These are phyloP conservation scores for Brassicogethes aeneus DNA, from an alignment of 2,888 invertebrate species.

Conservation along the genomic window DNA sequence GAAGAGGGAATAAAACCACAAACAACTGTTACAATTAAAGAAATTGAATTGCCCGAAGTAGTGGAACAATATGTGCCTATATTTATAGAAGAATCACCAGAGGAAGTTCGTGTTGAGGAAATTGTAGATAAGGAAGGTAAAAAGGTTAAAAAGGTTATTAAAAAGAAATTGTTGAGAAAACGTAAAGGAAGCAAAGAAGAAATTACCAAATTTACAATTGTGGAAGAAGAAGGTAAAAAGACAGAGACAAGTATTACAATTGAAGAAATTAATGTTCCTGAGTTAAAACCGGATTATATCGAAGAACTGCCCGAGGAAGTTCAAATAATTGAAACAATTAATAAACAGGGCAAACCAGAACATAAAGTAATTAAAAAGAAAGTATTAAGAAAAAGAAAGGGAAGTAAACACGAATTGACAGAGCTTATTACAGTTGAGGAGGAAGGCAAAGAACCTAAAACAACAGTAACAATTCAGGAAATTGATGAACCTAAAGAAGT, in stretches of 20 bases:
- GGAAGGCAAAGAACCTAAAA: conserved; percentile 37
- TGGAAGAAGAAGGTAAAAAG: conserved; percentile 38
- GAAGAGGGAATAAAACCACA: conserved; percentile 33
- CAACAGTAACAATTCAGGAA: conserved; percentile 35
- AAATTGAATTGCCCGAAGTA: conserved; percentile 20
- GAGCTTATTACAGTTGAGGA: conserved; percentile 27
- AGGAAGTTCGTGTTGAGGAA: conserved; percentile 25
- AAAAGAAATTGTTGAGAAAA: conserved; percentile 39
- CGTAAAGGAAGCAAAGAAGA: conserved; percentile 38
- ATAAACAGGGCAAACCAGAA: conserved; percentile 14
- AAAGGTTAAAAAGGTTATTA: conserved; percentile 29
- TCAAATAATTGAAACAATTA: conserved; percentile 34
- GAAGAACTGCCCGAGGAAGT: conserved; percentile 25
- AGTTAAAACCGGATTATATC: conserved; percentile 16
- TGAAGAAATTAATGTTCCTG: conserved; percentile 20
- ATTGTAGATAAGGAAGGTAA: conserved; percentile 20
- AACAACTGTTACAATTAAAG: conserved; percentile 24
- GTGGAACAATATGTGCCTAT: conserved; percentile 11
- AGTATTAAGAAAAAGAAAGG: conserved; percentile 24
- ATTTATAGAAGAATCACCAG: conserved; percentile 12
- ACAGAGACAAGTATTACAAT: conserved; percentile 35
- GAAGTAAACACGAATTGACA: conserved; percentile 26
- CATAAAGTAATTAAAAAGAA: conserved; percentile 12
- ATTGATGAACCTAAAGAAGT: conserved; percentile 31
- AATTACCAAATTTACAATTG: conserved; percentile 39